These are phyloP conservation scores for Patiria miniata DNA, from an alignment of 35 echinoderm and acorn worm species.

Conservation along the genomic window DNA sequence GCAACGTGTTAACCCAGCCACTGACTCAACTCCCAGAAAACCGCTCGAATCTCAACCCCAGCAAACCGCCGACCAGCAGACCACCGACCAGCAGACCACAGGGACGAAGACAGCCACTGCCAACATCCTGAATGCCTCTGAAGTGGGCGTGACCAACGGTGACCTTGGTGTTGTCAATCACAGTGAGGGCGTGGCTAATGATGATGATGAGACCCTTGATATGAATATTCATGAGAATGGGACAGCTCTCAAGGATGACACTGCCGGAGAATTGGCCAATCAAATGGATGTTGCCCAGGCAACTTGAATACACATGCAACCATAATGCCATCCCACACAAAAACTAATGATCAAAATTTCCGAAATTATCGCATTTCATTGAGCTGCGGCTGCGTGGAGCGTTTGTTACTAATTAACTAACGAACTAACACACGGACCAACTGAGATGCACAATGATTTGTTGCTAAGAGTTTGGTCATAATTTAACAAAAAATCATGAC, in stretches of 20 bases:
- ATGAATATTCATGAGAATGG: neutral
- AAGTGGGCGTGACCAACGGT: constrained; percentile 4
- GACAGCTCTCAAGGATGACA: neutral
- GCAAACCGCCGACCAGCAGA: neutral
- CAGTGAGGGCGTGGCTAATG: neutral
- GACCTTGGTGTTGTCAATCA: neutral
- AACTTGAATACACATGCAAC: neutral
- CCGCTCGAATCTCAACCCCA: neutral
- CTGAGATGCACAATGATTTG: too few relatives aligned
- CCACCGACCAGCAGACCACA: neutral
- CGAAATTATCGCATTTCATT: too few relatives aligned
- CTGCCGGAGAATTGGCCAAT: neutral
- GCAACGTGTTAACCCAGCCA: constrained; percentile 16
- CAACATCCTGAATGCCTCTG: neutral
- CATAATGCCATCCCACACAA: too few relatives aligned
- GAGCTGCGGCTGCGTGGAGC: too few relatives aligned
- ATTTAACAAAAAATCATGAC: too few relatives aligned
- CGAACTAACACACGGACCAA: too few relatives aligned
- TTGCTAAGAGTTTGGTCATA: too few relatives aligned
- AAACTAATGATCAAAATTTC: too few relatives aligned
- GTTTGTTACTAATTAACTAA: too few relatives aligned
- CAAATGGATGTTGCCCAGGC: neutral
- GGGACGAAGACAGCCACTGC: neutral
- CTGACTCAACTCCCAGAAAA: neutral
- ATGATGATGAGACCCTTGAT: neutral